Percentiles rank a stretch among this genome's conserved stretches.
phyloP scores from a whole-genome alignment of 2,888 invertebrate species.

The Linyphia triangularis region DNA sequence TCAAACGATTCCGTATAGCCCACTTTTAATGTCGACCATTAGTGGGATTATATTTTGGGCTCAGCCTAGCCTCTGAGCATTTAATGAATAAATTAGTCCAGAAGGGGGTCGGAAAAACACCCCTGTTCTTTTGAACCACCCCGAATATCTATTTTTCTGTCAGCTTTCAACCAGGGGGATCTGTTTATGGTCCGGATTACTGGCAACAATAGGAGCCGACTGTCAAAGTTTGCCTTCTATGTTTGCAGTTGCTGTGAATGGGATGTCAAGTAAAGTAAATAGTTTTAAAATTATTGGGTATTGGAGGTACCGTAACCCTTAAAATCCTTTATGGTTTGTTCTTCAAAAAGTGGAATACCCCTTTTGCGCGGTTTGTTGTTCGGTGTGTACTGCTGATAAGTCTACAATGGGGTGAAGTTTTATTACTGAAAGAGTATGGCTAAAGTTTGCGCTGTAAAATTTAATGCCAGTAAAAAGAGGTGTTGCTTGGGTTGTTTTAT shows the following conservation, averaged over 20 bases:
- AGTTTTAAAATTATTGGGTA: conserved; percentile 43
- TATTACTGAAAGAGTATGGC: conserved; percentile 29
- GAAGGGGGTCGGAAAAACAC: conserved; percentile 33
- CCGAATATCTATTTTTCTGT: conserved; percentile 33
- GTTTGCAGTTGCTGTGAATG: conserved; percentile 15
- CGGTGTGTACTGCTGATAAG: background rate
- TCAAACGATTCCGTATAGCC: conserved; percentile 38
- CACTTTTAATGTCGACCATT: conserved; percentile 72
- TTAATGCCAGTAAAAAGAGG: background rate
- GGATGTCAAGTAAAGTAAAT: conserved; percentile 53
- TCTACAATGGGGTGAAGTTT: conserved; percentile 37
- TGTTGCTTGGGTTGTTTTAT: background rate
- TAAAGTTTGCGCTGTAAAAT: background rate
- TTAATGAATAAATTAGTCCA: conserved; percentile 73
- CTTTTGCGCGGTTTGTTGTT: conserved; percentile 63
- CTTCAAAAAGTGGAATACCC: conserved; percentile 54
- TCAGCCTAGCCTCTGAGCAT: conserved; percentile 62
- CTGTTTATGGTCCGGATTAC: conserved; percentile 71
- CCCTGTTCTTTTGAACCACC: conserved; percentile 10
- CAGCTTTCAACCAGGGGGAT: conserved; percentile 48
- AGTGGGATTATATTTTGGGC: conserved; percentile 71
- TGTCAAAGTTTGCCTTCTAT: conserved; percentile 18
- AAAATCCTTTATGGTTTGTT: conserved; percentile 71
- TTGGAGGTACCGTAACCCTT: conserved; percentile 35
- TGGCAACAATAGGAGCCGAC: conserved; percentile 25